Percentiles rank a stretch among this genome's conserved stretches.
phyloP scores from a whole-genome alignment of 2,888 invertebrate genomes.

The Phortica okadai region DNA sequence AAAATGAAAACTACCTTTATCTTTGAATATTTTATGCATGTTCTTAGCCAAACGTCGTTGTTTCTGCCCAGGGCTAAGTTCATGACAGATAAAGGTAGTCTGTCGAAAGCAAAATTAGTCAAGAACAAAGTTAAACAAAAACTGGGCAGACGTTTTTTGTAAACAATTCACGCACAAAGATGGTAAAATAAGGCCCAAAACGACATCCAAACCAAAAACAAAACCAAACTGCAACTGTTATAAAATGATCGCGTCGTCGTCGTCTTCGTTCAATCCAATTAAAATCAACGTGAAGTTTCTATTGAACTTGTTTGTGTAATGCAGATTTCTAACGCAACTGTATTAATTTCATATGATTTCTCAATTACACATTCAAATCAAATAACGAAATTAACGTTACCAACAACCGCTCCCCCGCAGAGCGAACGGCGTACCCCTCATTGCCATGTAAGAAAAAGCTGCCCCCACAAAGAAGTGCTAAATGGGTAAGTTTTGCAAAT shows the following conservation, averaged over 20 bases:
- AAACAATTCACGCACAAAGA: slow-evolving; percentile 76
- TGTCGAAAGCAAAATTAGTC: slow-evolving; percentile 58
- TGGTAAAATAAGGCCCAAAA: slow-evolving; percentile 73
- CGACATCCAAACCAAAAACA: slow-evolving; percentile 51
- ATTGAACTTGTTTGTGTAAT: slow-evolving; percentile 50
- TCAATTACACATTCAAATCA: slow-evolving; percentile 54
- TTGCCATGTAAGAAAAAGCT: slow-evolving; percentile 49
- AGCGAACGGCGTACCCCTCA: neutral
- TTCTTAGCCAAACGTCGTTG: slow-evolving; percentile 75
- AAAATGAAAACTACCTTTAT: slow-evolving; percentile 63
- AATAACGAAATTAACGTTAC: slow-evolving; percentile 39
- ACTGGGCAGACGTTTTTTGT: slow-evolving; percentile 77
- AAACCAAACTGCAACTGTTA: slow-evolving; percentile 39
- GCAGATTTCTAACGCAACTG: slow-evolving; percentile 40
- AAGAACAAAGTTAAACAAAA: slow-evolving; percentile 44
- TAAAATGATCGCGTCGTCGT: slow-evolving; percentile 60
- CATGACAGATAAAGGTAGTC: slow-evolving; percentile 69
- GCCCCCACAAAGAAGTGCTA: slow-evolving; percentile 28
- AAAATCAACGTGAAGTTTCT: neutral
- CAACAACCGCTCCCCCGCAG: neutral
- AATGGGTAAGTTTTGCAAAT: slow-evolving; percentile 65
- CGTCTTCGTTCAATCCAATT: neutral
- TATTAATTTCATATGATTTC: slow-evolving; percentile 28
- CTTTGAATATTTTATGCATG: slow-evolving; percentile 61
- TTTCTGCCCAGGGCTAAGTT: slow-evolving; percentile 76